phyloP scores from a whole-genome alignment of 2,797 vertebrate genomes.

The Vireo griseus region DNA sequence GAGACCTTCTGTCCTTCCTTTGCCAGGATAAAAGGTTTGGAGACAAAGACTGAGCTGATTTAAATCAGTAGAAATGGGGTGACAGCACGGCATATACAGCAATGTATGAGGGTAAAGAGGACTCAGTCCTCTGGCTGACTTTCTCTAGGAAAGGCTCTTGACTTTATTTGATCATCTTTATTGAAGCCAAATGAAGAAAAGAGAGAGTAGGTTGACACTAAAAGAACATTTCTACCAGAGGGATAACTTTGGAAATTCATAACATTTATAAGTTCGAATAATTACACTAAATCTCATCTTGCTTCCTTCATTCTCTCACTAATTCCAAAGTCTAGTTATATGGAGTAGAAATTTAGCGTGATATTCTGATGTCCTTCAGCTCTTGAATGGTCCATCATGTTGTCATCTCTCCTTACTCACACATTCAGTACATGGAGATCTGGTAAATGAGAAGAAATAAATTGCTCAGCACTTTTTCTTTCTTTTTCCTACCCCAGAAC shows the following conservation, averaged over 20 bases:
- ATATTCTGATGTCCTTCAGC: neutral
- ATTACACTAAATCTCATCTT: neutral
- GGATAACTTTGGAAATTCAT: neutral
- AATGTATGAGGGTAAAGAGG: neutral
- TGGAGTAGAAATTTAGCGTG: neutral
- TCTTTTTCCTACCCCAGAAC: neutral
- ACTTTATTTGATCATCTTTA: neutral
- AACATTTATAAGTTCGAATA: neutral
- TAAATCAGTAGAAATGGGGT: neutral
- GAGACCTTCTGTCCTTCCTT: constrained; percentile 20
- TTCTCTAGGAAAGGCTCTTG: neutral
- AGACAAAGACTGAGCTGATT: neutral
- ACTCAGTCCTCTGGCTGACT: neutral
- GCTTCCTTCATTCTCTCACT: neutral
- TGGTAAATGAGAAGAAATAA: neutral
- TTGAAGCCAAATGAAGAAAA: constrained; percentile 9
- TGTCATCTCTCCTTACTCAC: neutral
- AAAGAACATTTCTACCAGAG: neutral
- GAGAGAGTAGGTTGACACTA: neutral
- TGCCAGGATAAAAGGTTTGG: constrained; percentile 10
- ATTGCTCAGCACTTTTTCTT: neutral
- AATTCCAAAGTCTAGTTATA: neutral
- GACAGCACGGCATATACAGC: neutral
- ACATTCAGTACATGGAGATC: neutral
- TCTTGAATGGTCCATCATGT: neutral